Base-by-base conservation (phyloP, 2,113 vertebrate genomes). In the Naja naja region DNA sequence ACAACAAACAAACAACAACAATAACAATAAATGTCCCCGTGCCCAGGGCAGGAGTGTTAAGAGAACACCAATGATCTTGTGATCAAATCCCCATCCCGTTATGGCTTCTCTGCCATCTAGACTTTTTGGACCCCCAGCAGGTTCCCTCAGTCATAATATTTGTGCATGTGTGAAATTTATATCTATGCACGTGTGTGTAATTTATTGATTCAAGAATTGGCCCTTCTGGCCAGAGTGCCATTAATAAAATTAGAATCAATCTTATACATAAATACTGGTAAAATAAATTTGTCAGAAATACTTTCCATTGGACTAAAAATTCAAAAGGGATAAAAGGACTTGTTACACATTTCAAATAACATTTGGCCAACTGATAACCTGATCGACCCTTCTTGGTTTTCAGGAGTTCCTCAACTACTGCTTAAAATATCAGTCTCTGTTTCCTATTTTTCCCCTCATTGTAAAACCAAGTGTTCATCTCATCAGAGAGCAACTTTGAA, bases 401-500 rank as follows among this genome's bases (percentile, higher is more conserved):
- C 3, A 90, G 64, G 22, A 27, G 1, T 54, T 92, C 25, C 56
- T 39, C 6, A 93, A 22, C 23, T 93, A 27, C 86, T 27, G 27
- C 12, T 60, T 49, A 64, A 64, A 45, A 12, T 90, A 94, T 93
- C n/a, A 87, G 74, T 20, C 25, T 85, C 34, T n/a, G 4, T 58
- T 88, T 69, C 47, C 58, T 25, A 11, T 23, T 25, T 47, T n/a
- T 27, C 25, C 52, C 81, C 8, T 0, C 88, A 92, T 53, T 92
- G 56, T 55, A 27, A 25, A 85, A 60, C 30, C 90, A 88, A 54
- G 12, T 0, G 85, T 89, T 9, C 53, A 20, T 55, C 5, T 87
- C 0, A 0, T 54, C 30, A 64, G 3, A 7, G 90, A 25, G n/a
- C 45, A 87, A 23, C 23, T 47, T 27, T 20, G 27, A 45, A 69